Base-by-base conservation (phyloP, 2,113 vertebrate species). In the Ochotona curzoniae region DNA sequence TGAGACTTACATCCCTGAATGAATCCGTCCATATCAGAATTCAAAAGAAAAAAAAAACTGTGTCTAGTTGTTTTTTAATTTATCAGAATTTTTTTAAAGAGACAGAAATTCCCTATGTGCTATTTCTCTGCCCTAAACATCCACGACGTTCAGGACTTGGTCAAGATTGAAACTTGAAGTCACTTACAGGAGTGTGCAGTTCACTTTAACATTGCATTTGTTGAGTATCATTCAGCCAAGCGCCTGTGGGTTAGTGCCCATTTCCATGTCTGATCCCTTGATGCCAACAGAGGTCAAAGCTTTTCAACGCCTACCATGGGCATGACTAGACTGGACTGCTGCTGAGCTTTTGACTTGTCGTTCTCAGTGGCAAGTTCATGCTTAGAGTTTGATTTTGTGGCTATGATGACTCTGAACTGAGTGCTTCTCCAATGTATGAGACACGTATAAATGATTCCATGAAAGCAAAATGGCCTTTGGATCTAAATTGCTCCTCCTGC, bases 231-330 rank as follows among this genome's bases (percentile, higher is more conserved):
- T 76, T 44, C 47, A 47, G 49, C 15, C 3, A 57, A 91, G 38
- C 38, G 26, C 61, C 61, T 47, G 6, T n/a, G 47, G 35, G 47
- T 32, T 32, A 80, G 4, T 61, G 47, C 11, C 89, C 44, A 95
- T 96, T 96, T 89, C 44, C 75, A 83, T 87, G 26, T 2, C 35
- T 54, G 54, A 54, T 87, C 81, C 71, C 71, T 67, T 54, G 49
- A 76, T 67, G 25, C 5, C 30, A 79, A 93, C 61, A 66, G 20
- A 94, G 73, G 85, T 78, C 94, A 95, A 84, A 73, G 7, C 35
- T 90, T 75, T 79, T 23, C 49, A 90, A 80, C 30, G 4, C 2
- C 96, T 80, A 26, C 20, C 49, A 1, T 32, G 32, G 30, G 2
- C 35, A 80, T 21, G 20, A 89, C 12, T 28, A 63, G 44, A 14